Percentiles rank a stretch among this genome's conserved stretches.
These are phyloP conservation scores for Drosophila melanosoma DNA, from an alignment of 2,888 invertebrate genomes.

Conservation along the genomic window DNA sequence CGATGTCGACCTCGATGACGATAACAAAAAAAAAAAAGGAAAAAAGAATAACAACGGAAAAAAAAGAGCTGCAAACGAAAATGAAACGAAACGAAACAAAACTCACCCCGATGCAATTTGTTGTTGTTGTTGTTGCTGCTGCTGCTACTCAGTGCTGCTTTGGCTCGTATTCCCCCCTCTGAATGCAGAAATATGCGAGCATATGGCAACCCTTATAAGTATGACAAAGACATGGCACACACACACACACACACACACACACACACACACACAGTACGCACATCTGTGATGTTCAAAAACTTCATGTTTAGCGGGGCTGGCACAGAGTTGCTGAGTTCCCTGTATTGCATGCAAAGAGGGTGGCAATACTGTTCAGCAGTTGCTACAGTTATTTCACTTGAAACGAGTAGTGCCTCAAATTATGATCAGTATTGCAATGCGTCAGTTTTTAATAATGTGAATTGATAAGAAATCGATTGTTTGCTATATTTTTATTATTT, in stretches of 20 bases:
- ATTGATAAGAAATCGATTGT: not conserved
- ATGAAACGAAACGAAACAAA: conserved; percentile 60
- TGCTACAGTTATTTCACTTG: not conserved
- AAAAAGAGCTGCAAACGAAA: conserved; percentile 55
- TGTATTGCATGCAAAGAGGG: conserved; percentile 1
- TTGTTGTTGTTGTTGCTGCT: conserved; percentile 4
- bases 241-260: not conserved
- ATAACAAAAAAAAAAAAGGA: conserved; percentile 59
- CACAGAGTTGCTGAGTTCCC: conserved; percentile 22
- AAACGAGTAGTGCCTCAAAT: not conserved
- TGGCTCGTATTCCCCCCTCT: conserved; percentile 46
- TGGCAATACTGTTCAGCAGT: conserved; percentile 34
- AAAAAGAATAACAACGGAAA: conserved; percentile 10
- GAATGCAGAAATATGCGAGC: conserved; percentile 69
- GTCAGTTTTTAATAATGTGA: not conserved
- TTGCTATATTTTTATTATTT: not conserved
- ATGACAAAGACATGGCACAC: conserved; percentile 55
- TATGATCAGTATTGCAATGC: conserved; percentile 6
- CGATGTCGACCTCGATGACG: conserved; percentile 76
- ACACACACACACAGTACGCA: conserved; percentile 15
- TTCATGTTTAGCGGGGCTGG: conserved; percentile 12
- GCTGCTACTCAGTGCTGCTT: conserved; percentile 4
- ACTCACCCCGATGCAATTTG: conserved; percentile 67
- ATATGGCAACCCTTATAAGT: conserved; percentile 75
- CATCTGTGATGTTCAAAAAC: conserved; percentile 54